Base-by-base conservation (phyloP, 37 sponge, comb jelly and placozoan genomes). In the Spongilla lacustris region DNA sequence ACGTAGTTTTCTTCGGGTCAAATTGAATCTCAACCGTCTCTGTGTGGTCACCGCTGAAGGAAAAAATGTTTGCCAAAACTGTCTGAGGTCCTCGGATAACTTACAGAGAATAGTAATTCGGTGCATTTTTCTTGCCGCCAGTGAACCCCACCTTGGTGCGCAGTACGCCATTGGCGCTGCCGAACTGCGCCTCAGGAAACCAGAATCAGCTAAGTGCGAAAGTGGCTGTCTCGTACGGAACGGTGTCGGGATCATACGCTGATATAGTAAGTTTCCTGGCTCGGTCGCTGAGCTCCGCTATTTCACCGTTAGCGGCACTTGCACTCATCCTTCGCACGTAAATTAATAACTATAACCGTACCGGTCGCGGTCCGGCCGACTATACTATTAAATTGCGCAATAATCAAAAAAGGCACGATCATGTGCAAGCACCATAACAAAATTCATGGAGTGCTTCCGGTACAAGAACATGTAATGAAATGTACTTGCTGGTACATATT, bases 171-270 rank as follows among this genome's bases (percentile, higher is more conserved):
- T 85, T 81, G 91, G 88, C 96, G 80, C 94, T 71, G 89, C 94
- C 98, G 77, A 94, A 96, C 96, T 98, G 98, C 66, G 98, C 96
- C 94, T 98, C 98, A 89, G 98, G 98, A 83, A 98, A 98, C 98
- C 98, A 98, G 86, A 98, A 98, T 98, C 98, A 98, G 98, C 98
- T 98, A 41, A 98, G 85, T 1, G 98, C 98, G 37, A 98, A 92
- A 19, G 98, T 98, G 29, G 98, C 98, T 33, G 83, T 77, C 66
- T 92, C 93, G 90, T 84, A 84, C 35, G 77, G 68, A 22, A 77
- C 85, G 6, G 50, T 50, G 26, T 69, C 83, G 17, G 83, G 72
- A 27, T 37, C 71, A 50, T 82, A 79, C 11, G 67, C 67, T 14
- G 50, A 36, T 58, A 58, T 17, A 14, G 4, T 58, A 8, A 58